Conservation (phyloP, 2,888 invertebrate species). For the Magallana nippona region DNA sequence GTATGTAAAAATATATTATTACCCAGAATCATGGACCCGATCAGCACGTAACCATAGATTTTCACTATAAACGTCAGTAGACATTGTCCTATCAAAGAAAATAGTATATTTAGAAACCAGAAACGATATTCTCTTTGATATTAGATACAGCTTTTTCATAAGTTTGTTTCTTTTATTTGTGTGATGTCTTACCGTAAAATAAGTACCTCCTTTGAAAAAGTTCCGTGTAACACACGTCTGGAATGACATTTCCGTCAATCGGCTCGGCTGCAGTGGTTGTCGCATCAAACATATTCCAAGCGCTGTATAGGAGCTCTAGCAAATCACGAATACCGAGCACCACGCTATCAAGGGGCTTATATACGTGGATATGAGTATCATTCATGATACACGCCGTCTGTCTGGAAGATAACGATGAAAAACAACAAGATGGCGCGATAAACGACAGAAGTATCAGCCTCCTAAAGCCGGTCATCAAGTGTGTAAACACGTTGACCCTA, state of each 20-base stretch:
- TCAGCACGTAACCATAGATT: slow-evolving; percentile 57
- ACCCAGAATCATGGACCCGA: slow-evolving; percentile 62
- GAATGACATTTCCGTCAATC: slow-evolving; percentile 13
- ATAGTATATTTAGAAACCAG: too few relatives aligned
- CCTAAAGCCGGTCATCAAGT: background rate
- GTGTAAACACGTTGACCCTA: background rate
- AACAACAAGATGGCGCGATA: background rate
- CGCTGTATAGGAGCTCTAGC: background rate
- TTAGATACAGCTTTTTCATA: background rate
- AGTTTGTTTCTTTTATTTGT: background rate
- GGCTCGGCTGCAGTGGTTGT: slow-evolving; percentile 22
- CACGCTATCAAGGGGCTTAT: slow-evolving; percentile 5
- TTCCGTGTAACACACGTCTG: slow-evolving; percentile 28
- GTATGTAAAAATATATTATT: background rate
- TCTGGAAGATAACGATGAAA: background rate
- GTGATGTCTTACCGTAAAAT: slow-evolving; percentile 30
- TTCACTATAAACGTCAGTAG: slow-evolving; percentile 55
- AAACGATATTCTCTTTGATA: too few relatives aligned
- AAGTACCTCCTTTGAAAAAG: slow-evolving; percentile 28
- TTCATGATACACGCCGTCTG: slow-evolving; percentile 3
- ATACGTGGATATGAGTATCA: background rate
- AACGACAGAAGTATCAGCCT: background rate
- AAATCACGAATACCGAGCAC: background rate
- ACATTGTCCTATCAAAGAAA: slow-evolving; percentile 55
- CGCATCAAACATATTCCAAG: slow-evolving; percentile 14